phyloP scores from a whole-genome alignment of 2,888 invertebrate species.

The Pachydiplax longipennis region DNA sequence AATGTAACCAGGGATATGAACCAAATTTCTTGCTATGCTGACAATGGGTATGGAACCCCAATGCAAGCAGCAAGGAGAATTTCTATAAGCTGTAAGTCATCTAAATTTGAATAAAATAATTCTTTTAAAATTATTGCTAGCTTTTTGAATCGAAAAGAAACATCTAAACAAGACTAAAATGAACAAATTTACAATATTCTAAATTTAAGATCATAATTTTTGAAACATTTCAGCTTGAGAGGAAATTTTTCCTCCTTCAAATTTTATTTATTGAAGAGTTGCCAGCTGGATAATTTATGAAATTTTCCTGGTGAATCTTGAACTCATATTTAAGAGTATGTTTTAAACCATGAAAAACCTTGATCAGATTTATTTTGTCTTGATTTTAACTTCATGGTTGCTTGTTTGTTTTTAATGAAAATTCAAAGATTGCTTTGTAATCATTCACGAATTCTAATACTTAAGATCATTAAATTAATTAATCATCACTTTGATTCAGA shows the following conservation, averaged over 20 bases:
- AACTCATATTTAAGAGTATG: too few species aligned
- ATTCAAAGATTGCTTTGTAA: neutral
- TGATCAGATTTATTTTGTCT: too few species aligned
- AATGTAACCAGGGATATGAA: conserved; percentile 87
- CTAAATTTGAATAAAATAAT: neutral
- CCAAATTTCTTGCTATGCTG: conserved; percentile 85
- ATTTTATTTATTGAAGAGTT: too few species aligned
- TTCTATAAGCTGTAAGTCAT: conserved; percentile 79
- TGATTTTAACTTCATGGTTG: too few species aligned
- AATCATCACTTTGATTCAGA: conserved; percentile 62
- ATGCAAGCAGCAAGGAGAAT: conserved; percentile 84
- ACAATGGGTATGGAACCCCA: conserved; percentile 86
- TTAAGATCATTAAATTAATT: neutral
- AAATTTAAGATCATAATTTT: neutral
- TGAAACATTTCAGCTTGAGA: neutral
- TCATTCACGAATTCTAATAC: neutral
- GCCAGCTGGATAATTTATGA: too few species aligned
- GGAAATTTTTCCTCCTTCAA: too few species aligned
- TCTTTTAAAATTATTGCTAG: neutral
- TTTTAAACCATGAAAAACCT: too few species aligned
- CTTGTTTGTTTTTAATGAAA: neutral
- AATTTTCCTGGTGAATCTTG: too few species aligned
- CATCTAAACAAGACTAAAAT: neutral
- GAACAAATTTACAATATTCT: neutral
- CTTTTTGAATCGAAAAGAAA: neutral